These are phyloP conservation scores for Lasioglossum baleicum DNA, from an alignment of 1,140 invertebrate species.

Conservation along the genomic window DNA sequence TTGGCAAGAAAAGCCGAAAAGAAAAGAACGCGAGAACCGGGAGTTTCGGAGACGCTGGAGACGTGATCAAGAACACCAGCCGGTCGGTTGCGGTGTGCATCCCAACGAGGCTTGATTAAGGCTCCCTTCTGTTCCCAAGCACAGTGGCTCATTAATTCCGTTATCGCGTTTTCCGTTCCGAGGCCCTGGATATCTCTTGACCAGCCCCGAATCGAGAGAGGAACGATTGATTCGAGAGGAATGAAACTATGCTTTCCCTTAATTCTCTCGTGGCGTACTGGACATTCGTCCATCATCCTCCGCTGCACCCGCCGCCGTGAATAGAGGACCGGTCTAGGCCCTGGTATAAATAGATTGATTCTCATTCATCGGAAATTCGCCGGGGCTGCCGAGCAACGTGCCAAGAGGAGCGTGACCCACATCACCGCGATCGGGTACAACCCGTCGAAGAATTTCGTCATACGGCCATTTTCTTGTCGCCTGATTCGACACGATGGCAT, in stretches of 20 bases:
- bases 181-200: slow-evolving; percentile 31
- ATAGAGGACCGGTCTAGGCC: background rate
- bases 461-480: slow-evolving; percentile 1
- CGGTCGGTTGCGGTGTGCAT: slow-evolving; percentile 32
- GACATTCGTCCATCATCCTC: background rate
- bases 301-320: background rate
- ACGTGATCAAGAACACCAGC: slow-evolving; percentile 48
- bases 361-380: slow-evolving; percentile 35
- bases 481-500: no score
- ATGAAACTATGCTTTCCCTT: background rate
- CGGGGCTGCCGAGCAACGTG: slow-evolving; percentile 18
- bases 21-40: background rate
- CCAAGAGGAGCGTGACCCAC: slow-evolving; percentile 51
- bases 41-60: slow-evolving; percentile 18
- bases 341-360: slow-evolving; percentile 54
- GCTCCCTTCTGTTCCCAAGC: slow-evolving; percentile 38
- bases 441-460: slow-evolving; percentile 11
- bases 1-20: slow-evolving; percentile 19
- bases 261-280: background rate
- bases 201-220: slow-evolving; percentile 1
- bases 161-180: slow-evolving; percentile 41
- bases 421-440: slow-evolving; percentile 36
- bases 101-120: slow-evolving; percentile 53
- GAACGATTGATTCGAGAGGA: no score
- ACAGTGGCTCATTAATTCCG: slow-evolving; percentile 53